phyloP scores from a whole-genome alignment of 2,113 vertebrate genomes.

The Dunckerocampus dactyliophorus region DNA sequence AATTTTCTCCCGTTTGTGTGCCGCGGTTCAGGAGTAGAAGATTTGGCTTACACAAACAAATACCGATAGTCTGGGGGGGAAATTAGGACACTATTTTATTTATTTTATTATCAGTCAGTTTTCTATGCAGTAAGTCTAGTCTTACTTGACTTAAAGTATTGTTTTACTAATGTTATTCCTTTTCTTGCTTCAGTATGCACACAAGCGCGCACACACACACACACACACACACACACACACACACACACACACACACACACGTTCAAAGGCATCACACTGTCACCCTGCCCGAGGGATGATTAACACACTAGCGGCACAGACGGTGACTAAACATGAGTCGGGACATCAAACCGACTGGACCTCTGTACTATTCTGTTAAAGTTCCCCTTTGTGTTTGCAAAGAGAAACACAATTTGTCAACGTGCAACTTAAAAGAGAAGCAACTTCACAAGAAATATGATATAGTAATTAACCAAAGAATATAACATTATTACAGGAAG shows the following conservation, averaged over 20 bases:
- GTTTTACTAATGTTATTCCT: too few relatives aligned
- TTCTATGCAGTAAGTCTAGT: too few relatives aligned
- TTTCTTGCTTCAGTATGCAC: too few relatives aligned
- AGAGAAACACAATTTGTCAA: neutral
- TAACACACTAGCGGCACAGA: slow-evolving; percentile 38
- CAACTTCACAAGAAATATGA: neutral
- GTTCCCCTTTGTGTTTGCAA: slow-evolving; percentile 30
- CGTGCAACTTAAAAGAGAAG: neutral
- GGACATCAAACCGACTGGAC: slow-evolving; percentile 48
- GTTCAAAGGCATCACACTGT: slow-evolving; percentile 41
- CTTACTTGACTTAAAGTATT: too few relatives aligned
- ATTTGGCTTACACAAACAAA: too few relatives aligned
- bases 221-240: slow-evolving; percentile 23
- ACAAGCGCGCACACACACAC: slow-evolving; percentile 20
- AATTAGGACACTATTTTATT: too few relatives aligned
- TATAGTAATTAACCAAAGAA: neutral
- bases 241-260: slow-evolving; percentile 19
- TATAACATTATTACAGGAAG: neutral
- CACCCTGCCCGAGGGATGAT: slow-evolving; percentile 47
- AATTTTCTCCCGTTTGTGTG: too few relatives aligned
- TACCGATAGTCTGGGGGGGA: too few relatives aligned
- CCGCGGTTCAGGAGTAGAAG: too few relatives aligned
- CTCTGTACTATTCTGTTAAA: slow-evolving; percentile 32
- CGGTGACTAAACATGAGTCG: slow-evolving; percentile 52
- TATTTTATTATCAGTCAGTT: too few relatives aligned